These are phyloP conservation scores for Sclerodermus sp. DNA, from an alignment of 2,888 invertebrate genomes.

Conservation along the genomic window DNA sequence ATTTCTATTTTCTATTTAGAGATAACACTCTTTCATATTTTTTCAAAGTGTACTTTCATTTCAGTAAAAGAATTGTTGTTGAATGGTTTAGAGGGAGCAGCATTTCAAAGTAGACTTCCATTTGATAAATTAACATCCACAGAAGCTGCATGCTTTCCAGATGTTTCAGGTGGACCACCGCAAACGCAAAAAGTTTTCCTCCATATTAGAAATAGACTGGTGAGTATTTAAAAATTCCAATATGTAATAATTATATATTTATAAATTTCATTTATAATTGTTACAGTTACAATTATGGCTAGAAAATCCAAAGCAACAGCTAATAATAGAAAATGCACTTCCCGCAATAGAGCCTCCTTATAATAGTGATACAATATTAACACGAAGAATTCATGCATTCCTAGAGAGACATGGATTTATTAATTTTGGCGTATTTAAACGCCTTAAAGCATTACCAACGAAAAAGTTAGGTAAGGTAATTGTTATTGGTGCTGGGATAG, in stretches of 20 bases:
- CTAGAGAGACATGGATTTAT: slow-evolving; percentile 95
- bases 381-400: slow-evolving; percentile 85
- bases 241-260: neutral
- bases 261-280: slow-evolving; percentile 6
- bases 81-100: slow-evolving; percentile 83
- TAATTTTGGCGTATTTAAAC: slow-evolving; percentile 95
- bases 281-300: slow-evolving; percentile 86
- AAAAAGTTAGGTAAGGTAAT: slow-evolving; percentile 64
- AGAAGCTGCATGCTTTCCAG: slow-evolving; percentile 92
- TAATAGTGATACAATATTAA: slow-evolving; percentile 84
- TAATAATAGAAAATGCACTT: slow-evolving; percentile 79
- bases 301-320: slow-evolving; percentile 90
- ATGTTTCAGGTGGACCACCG: slow-evolving; percentile 81
- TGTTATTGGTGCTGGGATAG: slow-evolving; percentile 80
- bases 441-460: slow-evolving; percentile 65
- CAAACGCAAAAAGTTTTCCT: slow-evolving; percentile 86
- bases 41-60: slow-evolving; percentile 7
- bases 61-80: slow-evolving; percentile 49
- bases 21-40: neutral
- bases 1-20: slow-evolving; percentile 3
- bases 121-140: slow-evolving; percentile 92
- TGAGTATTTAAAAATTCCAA: slow-evolving; percentile 45
- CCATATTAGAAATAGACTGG: slow-evolving; percentile 85
- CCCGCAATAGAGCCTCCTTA: slow-evolving; percentile 87
- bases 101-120: slow-evolving; percentile 91